Conservation (phyloP, 2,888 invertebrate species). For the Drosophila tripunctata region DNA sequence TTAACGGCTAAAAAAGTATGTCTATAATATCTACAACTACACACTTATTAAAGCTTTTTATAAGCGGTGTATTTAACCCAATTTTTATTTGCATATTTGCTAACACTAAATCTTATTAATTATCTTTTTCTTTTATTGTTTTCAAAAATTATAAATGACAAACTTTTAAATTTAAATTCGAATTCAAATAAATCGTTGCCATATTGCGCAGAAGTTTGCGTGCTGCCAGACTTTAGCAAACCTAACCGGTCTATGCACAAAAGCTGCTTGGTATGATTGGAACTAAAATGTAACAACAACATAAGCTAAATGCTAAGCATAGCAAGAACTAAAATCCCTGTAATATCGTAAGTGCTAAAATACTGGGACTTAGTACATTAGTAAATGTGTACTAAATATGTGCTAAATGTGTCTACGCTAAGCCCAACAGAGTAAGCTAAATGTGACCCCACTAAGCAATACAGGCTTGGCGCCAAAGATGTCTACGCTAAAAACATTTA, state of each 20-base stretch:
- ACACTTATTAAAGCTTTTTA: background rate
- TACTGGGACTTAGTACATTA: background rate
- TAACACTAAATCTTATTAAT: too few relatives aligned
- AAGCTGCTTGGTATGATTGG: background rate
- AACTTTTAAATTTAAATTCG: conserved; percentile 41
- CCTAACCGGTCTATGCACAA: background rate
- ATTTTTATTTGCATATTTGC: too few relatives aligned
- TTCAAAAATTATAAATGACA: too few relatives aligned
- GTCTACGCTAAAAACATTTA: background rate
- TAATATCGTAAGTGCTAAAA: conserved; percentile 11
- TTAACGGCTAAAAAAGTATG: background rate
- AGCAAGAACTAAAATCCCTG: background rate
- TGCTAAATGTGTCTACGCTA: background rate
- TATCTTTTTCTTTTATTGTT: background rate
- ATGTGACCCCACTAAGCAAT: background rate
- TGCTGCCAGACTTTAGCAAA: conserved; percentile 19
- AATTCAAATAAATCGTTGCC: conserved; percentile 39
- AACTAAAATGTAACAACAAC: accelerated
- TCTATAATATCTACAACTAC: background rate
- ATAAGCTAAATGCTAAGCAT: background rate
- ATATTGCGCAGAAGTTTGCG: background rate
- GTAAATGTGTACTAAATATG: background rate
- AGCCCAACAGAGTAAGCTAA: background rate
- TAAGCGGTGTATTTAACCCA: too few relatives aligned
- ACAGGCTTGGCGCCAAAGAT: background rate